phyloP scores from a whole-genome alignment of 35 echinoderm and acorn worm species.

The Holothuria glaberrima region DNA sequence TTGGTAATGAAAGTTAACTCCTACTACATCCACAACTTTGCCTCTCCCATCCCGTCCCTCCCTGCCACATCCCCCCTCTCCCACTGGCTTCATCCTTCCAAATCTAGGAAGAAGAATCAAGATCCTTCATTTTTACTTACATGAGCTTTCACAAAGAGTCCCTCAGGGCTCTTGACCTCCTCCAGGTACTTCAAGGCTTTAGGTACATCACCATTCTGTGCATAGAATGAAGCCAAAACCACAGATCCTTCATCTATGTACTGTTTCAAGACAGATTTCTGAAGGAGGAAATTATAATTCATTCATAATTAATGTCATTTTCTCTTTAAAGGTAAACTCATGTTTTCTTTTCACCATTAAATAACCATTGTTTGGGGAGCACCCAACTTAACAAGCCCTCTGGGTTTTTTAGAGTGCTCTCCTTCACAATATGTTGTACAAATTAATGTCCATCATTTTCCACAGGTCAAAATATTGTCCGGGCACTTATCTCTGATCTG shows the following conservation, averaged over 20 bases:
- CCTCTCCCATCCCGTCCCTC: neutral
- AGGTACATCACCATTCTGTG: conserved; percentile 74
- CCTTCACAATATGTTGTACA: too few relatives aligned
- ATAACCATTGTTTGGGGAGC: too few relatives aligned
- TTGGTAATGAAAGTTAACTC: neutral
- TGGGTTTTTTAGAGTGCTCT: too few relatives aligned
- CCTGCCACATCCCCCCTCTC: neutral
- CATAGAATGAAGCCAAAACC: conserved; percentile 61
- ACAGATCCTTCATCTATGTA: conserved; percentile 79
- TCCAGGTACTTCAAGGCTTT: conserved; percentile 60
- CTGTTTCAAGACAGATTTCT: conserved; percentile 50
- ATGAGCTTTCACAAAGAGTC: conserved; percentile 76
- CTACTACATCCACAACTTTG: neutral
- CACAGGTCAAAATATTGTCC: too few relatives aligned
- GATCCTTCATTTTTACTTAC: conserved; percentile 31
- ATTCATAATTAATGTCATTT: too few relatives aligned
- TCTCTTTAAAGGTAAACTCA: too few relatives aligned
- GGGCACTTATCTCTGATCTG: too few relatives aligned
- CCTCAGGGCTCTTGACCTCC: conserved; percentile 69
- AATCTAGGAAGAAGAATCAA: too few relatives aligned
- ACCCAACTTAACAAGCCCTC: too few relatives aligned
- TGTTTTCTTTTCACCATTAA: too few relatives aligned
- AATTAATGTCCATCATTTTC: too few relatives aligned
- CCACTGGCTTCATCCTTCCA: neutral
- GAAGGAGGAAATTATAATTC: neutral